phyloP scores from a whole-genome alignment of 2,797 vertebrate genomes.

The Acanthurus tractus region DNA sequence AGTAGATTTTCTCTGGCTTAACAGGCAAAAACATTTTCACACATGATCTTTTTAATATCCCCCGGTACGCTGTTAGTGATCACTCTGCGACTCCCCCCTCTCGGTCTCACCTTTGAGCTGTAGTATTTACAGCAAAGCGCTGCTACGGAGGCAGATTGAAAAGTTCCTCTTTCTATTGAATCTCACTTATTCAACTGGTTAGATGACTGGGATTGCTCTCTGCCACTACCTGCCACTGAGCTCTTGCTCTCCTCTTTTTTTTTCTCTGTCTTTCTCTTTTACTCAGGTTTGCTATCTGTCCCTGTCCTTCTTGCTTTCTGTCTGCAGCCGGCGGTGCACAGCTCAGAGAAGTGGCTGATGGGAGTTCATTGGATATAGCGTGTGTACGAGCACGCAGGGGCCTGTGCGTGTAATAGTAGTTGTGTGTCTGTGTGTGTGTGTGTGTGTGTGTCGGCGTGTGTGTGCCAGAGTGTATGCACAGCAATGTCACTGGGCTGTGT shows the following conservation, averaged over 20 bases:
- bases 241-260: conserved; percentile 42
- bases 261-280: conserved; percentile 58
- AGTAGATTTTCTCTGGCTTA: neutral
- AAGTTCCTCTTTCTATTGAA: conserved; percentile 54
- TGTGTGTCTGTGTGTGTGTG: conserved; percentile 36
- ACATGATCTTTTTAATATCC: conserved; percentile 17
- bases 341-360: conserved; percentile 84
- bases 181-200: conserved; percentile 63
- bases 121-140: conserved; percentile 34
- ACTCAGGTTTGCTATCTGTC: conserved; percentile 74
- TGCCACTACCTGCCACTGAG: conserved; percentile 49
- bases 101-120: conserved; percentile 34
- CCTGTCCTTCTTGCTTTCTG: conserved; percentile 69
- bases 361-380: conserved; percentile 82
- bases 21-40: conserved; percentile 10
- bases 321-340: conserved; percentile 71
- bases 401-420: neutral
- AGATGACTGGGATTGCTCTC: conserved; percentile 56
- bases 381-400: conserved; percentile 4
- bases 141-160: conserved; percentile 27
- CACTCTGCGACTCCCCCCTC: neutral
- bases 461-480: conserved; percentile 58
- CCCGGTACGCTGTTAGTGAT: conserved; percentile 16
- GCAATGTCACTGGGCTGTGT: conserved; percentile 90
- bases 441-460: conserved; percentile 31